Conservation (phyloP, 2,888 invertebrate genomes). For the Calephelis perditalis region DNA sequence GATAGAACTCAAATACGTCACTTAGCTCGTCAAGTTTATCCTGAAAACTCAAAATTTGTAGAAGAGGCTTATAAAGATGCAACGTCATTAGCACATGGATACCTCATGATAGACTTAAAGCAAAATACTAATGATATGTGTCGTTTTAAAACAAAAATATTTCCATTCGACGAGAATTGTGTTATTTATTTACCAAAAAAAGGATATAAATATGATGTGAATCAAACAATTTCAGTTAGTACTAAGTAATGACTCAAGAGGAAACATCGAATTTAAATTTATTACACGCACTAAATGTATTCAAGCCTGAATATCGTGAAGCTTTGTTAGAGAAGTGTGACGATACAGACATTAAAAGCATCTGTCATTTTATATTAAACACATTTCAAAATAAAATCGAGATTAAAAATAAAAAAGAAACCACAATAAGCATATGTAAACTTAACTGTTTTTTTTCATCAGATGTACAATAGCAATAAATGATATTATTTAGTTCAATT, state of each 20-base stretch:
- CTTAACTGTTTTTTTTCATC: constrained; percentile 1
- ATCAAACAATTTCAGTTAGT: constrained; percentile 29
- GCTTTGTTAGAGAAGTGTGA: not conserved
- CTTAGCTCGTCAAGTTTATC: constrained; percentile 13
- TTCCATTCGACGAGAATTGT: constrained; percentile 22
- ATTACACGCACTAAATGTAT: constrained; percentile 23
- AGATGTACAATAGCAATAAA: not conserved
- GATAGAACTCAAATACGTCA: constrained; percentile 6
- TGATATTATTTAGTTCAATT: not conserved
- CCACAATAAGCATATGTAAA: constrained; percentile 2
- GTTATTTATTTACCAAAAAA: constrained; percentile 30
- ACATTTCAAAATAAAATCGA: constrained; percentile 18
- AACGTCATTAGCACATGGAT: constrained; percentile 29
- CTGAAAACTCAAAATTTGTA: constrained; percentile 12
- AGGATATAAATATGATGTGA: constrained; percentile 30
- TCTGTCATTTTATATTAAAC: not conserved
- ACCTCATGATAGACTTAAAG: constrained; percentile 1
- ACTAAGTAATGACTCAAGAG: constrained; percentile 27
- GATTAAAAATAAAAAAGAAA: constrained; percentile 14
- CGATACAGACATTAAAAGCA: not conserved
- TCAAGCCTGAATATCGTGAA: constrained; percentile 4
- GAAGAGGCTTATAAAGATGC: constrained; percentile 15
- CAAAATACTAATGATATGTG: constrained; percentile 1
- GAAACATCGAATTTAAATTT: constrained; percentile 27
- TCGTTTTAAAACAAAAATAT: not conserved